Base-by-base conservation (phyloP, 1,140 invertebrate genomes). In the Limonius californicus region DNA sequence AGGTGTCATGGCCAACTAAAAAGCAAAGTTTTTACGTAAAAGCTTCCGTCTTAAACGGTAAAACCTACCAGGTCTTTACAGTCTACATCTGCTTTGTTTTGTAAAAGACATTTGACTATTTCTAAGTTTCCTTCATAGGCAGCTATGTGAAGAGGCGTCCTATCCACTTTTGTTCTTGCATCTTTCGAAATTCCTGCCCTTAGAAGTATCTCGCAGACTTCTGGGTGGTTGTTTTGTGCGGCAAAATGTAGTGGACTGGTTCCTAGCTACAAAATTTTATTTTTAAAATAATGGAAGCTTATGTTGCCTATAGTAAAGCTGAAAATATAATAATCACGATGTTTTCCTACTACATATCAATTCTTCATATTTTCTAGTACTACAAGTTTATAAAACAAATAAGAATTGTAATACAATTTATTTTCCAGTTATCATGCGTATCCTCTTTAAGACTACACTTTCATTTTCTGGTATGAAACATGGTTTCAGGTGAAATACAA, bases 81-180 rank as follows among this genome's bases (percentile, higher is more conserved):
- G 72, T 94, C 82, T 0, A 91, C 83, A 71, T 92, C 88, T 23
- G 89, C 89, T 21, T 88, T 87, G 73, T 89, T 82, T 56, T 83
- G 83, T n/a, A 97, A 74, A 39, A 97, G 78, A 16, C 94, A 77
- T 67, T 87, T 82, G 7, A 90, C 88, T 70, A 95, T 89, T 39
- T 84, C 80, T 20, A 85, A 77, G 77, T 95, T 89, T 0, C 94
- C 94, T 72, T 93, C 91, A 73, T 90, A 90, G 2, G 89, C 85
- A 23, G 94, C 93, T 72, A 94, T 85, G 77, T 95, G 92, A 30
- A 97, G 76, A 42, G 94, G 90, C 18, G 95, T 96, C 70, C 92
- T 83, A 74, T 95, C 92, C 0, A 96, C 92, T 82, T 97, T 97
- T 12, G 93, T 97, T 67, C 90, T 84, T 2, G 91, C 87, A 81